These are phyloP conservation scores for Mamestra configurata DNA, from an alignment of 1,140 invertebrate genomes.

Conservation along the genomic window DNA sequence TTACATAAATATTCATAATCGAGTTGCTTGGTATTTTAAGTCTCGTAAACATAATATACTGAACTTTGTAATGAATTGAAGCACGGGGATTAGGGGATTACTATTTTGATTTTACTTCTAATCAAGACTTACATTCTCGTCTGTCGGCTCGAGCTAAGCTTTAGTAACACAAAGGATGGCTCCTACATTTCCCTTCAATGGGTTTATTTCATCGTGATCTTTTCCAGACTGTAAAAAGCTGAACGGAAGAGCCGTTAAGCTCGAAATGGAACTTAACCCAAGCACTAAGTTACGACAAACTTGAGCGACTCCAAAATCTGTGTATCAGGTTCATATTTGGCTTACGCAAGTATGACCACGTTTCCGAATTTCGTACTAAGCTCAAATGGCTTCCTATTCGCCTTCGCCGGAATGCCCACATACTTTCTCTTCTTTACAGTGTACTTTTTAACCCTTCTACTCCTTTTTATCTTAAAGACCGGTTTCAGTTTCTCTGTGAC, in stretches of 20 bases:
- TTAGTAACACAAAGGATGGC: background rate
- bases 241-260: background rate
- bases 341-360: too few relatives aligned
- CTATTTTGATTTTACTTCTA: background rate
- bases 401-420: too few relatives aligned
- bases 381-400: too few relatives aligned
- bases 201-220: background rate
- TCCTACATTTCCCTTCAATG: background rate
- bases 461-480: too few relatives aligned
- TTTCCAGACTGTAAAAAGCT: background rate
- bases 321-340: too few relatives aligned
- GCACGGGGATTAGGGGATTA: background rate
- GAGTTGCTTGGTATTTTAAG: slow-evolving; percentile 5
- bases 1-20: slow-evolving; percentile 44
- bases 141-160: too few relatives aligned
- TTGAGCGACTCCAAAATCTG: too few relatives aligned
- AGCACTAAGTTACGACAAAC: background rate
- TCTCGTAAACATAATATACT: slow-evolving; percentile 10
- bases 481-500: too few relatives aligned
- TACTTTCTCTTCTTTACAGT: too few relatives aligned
- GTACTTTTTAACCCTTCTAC: too few relatives aligned
- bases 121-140: slow-evolving; percentile 2
- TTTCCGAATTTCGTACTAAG: too few relatives aligned
- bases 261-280: background rate
- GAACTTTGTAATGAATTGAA: slow-evolving; percentile 9